Evolutionary conservation across 2,113 vertebrate genomes (phyloP).

Genomic region (Epinephelus lanceolatus): DNA sequence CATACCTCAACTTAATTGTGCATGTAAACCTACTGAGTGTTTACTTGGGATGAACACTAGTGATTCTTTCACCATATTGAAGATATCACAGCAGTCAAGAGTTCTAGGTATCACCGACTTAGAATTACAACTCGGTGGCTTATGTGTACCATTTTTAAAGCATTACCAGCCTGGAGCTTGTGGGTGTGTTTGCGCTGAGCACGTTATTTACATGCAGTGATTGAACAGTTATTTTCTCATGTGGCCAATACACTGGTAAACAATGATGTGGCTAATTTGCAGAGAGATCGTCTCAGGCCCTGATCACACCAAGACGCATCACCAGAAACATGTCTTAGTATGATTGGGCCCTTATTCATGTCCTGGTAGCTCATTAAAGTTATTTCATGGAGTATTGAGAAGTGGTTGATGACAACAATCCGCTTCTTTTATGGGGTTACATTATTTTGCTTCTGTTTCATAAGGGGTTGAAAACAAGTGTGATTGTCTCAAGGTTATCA

Average conservation of each 20-base stretch:
- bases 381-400: neutral
- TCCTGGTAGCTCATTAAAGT: neutral
- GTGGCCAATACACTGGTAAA: no score
- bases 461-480: neutral
- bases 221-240: no score
- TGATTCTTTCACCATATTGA: neutral
- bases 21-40: no score
- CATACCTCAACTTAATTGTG: no score
- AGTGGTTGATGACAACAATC: neutral
- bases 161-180: no score
- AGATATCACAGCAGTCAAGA: neutral
- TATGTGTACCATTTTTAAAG: neutral
- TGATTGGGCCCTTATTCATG: neutral
- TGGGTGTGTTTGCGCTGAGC: no score
- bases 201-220: no score
- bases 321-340: no score
- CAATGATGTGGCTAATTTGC: no score
- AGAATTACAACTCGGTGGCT: neutral
- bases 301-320: no score
- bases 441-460: neutral
- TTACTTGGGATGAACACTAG: no score
- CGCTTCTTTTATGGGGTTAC: neutral
- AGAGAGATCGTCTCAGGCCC: no score
- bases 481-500: neutral
- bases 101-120: neutral